Conservation (phyloP, 2,888 invertebrate species). For the Torymus auratus region DNA sequence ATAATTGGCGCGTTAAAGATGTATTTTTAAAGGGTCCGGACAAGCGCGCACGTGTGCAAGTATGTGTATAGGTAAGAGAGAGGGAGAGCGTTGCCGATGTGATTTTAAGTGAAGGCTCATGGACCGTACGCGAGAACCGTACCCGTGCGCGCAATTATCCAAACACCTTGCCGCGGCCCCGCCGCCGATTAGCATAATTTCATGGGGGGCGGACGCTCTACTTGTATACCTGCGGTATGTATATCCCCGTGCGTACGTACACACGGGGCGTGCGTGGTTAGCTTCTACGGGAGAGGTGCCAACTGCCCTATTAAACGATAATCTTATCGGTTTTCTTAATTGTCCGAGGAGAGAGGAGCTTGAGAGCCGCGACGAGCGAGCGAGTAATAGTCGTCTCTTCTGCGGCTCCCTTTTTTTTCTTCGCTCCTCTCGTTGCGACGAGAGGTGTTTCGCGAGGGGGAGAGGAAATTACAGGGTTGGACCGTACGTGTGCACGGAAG, state of each 20-base stretch:
- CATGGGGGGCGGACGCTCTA: constrained; percentile 56
- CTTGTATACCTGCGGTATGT: too few relatives aligned
- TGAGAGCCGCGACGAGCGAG: too few relatives aligned
- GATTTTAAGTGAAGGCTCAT: constrained; percentile 71
- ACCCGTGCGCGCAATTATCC: constrained; percentile 61
- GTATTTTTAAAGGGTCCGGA: constrained; percentile 48
- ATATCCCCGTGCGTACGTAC: background rate
- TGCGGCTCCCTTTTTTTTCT: constrained; percentile 4
- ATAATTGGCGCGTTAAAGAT: constrained; percentile 61
- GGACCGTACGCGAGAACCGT: constrained; percentile 25
- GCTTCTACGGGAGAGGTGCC: constrained; percentile 48
- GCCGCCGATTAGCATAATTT: constrained; percentile 70
- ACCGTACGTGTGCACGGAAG: background rate
- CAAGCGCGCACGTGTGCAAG: constrained; percentile 14
- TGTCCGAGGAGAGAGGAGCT: constrained; percentile 1
- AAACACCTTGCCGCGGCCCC: constrained; percentile 69
- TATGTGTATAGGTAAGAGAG: constrained; percentile 10
- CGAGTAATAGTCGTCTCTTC: background rate
- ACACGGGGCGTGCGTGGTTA: background rate
- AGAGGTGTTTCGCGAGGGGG: too few relatives aligned
- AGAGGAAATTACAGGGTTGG: constrained; percentile 38
- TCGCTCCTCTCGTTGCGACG: too few relatives aligned
- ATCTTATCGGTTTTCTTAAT: constrained; percentile 59
- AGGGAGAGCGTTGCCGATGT: constrained; percentile 67
- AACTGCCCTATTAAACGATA: constrained; percentile 56